Conservation (phyloP, 2,888 invertebrate genomes). For the Asteroscopus sphinx region DNA sequence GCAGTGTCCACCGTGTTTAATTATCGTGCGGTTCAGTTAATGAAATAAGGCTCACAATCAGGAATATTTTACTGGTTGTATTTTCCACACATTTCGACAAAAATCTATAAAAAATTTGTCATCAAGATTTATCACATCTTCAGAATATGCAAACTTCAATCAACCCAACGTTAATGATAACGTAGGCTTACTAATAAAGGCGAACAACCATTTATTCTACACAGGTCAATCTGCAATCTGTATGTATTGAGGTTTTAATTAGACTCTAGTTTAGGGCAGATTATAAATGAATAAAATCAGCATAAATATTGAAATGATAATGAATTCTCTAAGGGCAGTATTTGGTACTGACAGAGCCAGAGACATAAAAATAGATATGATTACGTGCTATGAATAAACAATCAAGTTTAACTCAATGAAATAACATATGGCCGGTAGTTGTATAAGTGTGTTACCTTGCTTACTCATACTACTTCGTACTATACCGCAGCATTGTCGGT, state of each 20-base stretch:
- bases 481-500: conserved; percentile 19
- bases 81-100: no score
- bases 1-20: conserved; percentile 2
- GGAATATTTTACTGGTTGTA: no score
- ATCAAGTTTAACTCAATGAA: conserved; percentile 41
- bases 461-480: no score
- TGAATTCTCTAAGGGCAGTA: conserved; percentile 52
- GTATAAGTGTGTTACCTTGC: conserved; percentile 23
- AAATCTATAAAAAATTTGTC: not conserved
- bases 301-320: conserved; percentile 64
- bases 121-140: not conserved
- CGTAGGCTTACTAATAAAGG: conserved; percentile 17
- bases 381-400: conserved; percentile 38
- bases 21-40: not conserved
- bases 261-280: conserved; percentile 44
- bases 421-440: conserved; percentile 46
- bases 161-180: conserved; percentile 4
- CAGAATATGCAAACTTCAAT: not conserved
- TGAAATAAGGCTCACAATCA: no score
- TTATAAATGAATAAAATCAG: conserved; percentile 43
- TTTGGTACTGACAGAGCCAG: conserved; percentile 23
- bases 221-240: conserved; percentile 13
- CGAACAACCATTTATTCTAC: conserved; percentile 18
- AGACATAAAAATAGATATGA: conserved; percentile 37
- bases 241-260: conserved; percentile 51